Percentiles rank a stretch among this genome's conserved stretches.
Evolutionary conservation across 2,888 invertebrate species (phyloP).

Genomic region (Nemotelus nigrinus): DNA sequence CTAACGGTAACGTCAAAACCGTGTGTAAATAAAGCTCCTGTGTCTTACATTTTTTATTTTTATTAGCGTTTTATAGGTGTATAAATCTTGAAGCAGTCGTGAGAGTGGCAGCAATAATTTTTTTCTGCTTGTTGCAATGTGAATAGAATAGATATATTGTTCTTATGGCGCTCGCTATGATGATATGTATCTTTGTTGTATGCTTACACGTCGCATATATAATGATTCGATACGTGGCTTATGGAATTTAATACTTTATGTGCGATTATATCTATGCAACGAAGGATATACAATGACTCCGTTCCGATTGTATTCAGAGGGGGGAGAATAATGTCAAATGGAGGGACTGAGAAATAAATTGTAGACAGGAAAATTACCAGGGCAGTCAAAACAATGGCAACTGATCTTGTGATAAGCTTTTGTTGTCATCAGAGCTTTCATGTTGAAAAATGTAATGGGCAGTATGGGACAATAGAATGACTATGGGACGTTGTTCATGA

Average conservation of each 20-base stretch:
- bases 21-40: slow-evolving; percentile 54
- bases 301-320: background rate
- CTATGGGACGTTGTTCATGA: too few species aligned
- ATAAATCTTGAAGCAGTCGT: slow-evolving; percentile 53
- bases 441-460: too few species aligned
- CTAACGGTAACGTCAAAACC: slow-evolving; percentile 31
- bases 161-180: background rate
- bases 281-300: background rate
- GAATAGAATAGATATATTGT: slow-evolving; percentile 28
- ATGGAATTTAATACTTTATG: background rate
- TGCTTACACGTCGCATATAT: background rate
- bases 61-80: slow-evolving; percentile 56
- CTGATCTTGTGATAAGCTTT: too few species aligned
- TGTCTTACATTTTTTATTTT: slow-evolving; percentile 56
- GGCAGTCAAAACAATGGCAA: too few species aligned
- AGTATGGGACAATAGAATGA: too few species aligned
- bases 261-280: background rate
- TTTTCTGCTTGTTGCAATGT: slow-evolving; percentile 31
- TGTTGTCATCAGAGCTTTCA: too few species aligned
- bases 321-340: background rate
- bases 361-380: too few species aligned
- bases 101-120: slow-evolving; percentile 54
- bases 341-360: too few species aligned
- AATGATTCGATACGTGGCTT: too few species aligned
- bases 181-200: slow-evolving; percentile 13